These are phyloP conservation scores for Umimayanthus chanpuru DNA, from an alignment of 92 coral and sea anemone species.

Conservation along the genomic window DNA sequence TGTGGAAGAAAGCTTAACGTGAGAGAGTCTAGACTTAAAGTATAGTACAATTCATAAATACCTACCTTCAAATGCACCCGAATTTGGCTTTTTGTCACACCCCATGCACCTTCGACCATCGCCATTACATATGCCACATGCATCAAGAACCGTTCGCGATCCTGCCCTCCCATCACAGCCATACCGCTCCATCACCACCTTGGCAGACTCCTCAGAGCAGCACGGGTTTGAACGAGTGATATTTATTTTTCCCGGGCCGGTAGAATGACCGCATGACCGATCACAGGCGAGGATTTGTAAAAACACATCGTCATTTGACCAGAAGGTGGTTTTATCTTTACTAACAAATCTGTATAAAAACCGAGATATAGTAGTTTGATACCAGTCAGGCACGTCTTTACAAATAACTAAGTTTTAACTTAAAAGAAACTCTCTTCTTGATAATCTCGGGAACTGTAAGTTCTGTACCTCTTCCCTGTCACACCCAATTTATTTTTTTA, in stretches of 20 bases:
- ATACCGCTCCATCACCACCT: constrained; percentile 21
- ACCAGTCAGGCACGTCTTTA: not conserved
- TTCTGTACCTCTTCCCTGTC: too few species aligned
- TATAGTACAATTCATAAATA: not conserved
- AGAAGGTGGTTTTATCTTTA: not conserved
- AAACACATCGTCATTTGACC: constrained; percentile 1
- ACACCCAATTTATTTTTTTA: too few species aligned
- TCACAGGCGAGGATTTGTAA: constrained; percentile 13
- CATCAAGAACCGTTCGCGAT: constrained; percentile 11
- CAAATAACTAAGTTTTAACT: not conserved
- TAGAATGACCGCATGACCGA: not conserved
- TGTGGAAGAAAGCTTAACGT: not conserved
- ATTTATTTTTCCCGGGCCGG: not conserved
- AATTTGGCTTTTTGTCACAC: constrained; percentile 23
- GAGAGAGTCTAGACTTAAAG: not conserved
- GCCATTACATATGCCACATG: constrained; percentile 14
- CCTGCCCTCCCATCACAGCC: constrained; percentile 21
- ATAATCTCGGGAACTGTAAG: too few species aligned
- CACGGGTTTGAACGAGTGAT: not conserved
- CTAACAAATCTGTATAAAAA: constrained; percentile 12
- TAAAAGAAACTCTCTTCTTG: not conserved
- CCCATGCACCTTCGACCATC: not conserved
- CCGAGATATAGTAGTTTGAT: not conserved
- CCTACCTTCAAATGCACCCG: constrained; percentile 32
- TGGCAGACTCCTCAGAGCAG: constrained; percentile 17